Conservation (phyloP, 2,888 invertebrate species). For the Eristalinus aeneus region DNA sequence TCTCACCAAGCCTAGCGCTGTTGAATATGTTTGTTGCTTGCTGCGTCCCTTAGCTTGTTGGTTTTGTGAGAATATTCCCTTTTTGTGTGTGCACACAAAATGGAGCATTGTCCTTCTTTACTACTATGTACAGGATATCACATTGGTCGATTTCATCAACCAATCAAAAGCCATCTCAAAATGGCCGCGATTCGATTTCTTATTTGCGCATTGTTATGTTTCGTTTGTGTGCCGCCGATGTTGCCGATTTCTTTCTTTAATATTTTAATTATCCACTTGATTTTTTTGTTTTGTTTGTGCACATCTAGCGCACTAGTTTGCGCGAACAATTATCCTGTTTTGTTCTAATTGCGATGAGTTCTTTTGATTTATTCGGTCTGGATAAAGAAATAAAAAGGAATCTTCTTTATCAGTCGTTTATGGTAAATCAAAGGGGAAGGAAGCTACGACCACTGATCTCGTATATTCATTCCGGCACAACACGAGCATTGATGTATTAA, state of each 20-base stretch:
- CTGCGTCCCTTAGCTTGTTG: constrained; percentile 53
- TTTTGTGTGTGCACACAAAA: constrained; percentile 75
- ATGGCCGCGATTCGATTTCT: constrained; percentile 78
- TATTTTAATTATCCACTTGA: too few relatives aligned
- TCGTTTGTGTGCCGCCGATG: constrained; percentile 55
- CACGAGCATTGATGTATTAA: too few relatives aligned
- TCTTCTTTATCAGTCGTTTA: not conserved
- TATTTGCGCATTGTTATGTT: constrained; percentile 67
- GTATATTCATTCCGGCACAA: too few relatives aligned
- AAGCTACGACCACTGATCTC: too few relatives aligned
- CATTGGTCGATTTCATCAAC: constrained; percentile 81
- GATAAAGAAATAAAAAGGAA: not conserved
- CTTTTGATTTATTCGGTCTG: not conserved
- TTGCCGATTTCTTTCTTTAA: constrained; percentile 46
- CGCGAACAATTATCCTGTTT: constrained; percentile 17
- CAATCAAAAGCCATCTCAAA: constrained; percentile 81
- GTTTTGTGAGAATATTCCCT: constrained; percentile 44
- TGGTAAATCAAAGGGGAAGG: not conserved
- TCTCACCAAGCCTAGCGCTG: constrained; percentile 18
- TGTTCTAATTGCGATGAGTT: not conserved
- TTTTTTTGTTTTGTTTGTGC: constrained; percentile 19
- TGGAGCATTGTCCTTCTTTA: constrained; percentile 77
- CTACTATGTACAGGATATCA: constrained; percentile 77
- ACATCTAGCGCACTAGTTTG: not conserved
- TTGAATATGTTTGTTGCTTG: constrained; percentile 59